phyloP scores from a whole-genome alignment of 2,113 vertebrate genomes.

The Grammomys dolichurus region DNA sequence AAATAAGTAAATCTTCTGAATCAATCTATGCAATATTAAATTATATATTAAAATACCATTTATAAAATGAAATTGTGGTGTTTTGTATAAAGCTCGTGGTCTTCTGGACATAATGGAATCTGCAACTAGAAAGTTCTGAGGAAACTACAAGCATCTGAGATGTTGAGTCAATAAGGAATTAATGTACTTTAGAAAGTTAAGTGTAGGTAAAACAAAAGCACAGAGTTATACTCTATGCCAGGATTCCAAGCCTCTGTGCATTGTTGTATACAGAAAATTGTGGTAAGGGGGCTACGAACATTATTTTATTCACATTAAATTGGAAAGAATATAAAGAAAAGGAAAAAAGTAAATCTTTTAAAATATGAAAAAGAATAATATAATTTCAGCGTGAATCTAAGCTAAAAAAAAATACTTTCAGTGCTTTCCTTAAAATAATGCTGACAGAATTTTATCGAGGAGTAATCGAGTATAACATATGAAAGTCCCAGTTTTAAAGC shows the following conservation, averaged over 20 bases:
- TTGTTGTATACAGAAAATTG: neutral
- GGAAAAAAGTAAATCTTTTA: neutral
- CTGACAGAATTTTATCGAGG: neutral
- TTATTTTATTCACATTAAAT: neutral
- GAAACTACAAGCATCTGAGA: neutral
- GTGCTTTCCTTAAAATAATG: conserved; percentile 8
- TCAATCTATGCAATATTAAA: conserved; percentile 10
- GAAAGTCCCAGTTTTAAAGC: neutral
- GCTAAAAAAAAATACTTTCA: neutral
- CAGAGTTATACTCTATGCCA: neutral
- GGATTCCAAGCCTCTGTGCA: neutral
- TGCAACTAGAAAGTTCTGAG: neutral
- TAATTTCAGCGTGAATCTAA: neutral
- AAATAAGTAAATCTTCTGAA: conserved; percentile 1
- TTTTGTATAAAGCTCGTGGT: neutral
- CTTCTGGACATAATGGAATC: neutral
- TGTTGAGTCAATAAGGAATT: neutral
- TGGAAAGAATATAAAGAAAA: neutral
- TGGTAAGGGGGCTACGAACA: neutral
- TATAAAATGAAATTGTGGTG: conserved; percentile 25
- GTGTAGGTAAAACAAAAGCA: neutral
- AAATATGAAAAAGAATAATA: neutral
- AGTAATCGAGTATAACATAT: neutral
- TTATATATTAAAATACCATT: conserved; percentile 22
- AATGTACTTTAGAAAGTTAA: neutral